Percentiles rank a stretch among this genome's conserved stretches.
Conservation (phyloP, 2,113 vertebrate species). For the Phrynosoma platyrhinos region DNA sequence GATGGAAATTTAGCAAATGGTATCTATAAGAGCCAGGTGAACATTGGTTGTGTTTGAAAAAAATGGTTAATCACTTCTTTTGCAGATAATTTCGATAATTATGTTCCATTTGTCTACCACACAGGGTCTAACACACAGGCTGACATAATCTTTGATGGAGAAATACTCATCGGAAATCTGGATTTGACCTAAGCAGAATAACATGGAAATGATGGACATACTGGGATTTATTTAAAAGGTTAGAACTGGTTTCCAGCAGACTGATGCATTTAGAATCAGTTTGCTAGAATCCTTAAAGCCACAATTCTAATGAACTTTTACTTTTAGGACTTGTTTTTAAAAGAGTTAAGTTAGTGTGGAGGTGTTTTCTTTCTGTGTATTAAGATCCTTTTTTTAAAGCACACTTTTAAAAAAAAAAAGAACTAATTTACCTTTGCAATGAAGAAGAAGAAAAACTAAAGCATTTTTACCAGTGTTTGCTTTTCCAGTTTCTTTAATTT, state of each 20-base stretch:
- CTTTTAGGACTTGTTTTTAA: background rate
- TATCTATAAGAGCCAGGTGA: background rate
- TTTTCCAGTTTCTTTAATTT: constrained; percentile 90
- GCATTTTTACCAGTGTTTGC: constrained; percentile 80
- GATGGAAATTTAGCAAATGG: background rate
- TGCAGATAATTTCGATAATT: background rate
- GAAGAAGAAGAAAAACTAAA: constrained; percentile 56
- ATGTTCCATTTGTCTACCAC: background rate
- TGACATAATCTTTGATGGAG: background rate
- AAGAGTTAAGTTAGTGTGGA: constrained; percentile 45
- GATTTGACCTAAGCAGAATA: background rate
- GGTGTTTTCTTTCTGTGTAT: constrained; percentile 31
- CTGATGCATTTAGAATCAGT: background rate
- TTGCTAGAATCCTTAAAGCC: constrained; percentile 9
- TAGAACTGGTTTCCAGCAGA: background rate
- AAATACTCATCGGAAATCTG: background rate
- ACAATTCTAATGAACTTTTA: constrained; percentile 41
- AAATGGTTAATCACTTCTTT: background rate
- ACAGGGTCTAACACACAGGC: background rate
- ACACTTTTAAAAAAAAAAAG: constrained; percentile 52
- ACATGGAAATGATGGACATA: background rate
- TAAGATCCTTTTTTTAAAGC: constrained; percentile 47
- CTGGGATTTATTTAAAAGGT: constrained; percentile 1
- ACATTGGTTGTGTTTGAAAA: background rate
- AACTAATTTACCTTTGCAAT: constrained; percentile 50